Conservation (phyloP, 2,113 vertebrate genomes). For the Callipepla squamata region DNA sequence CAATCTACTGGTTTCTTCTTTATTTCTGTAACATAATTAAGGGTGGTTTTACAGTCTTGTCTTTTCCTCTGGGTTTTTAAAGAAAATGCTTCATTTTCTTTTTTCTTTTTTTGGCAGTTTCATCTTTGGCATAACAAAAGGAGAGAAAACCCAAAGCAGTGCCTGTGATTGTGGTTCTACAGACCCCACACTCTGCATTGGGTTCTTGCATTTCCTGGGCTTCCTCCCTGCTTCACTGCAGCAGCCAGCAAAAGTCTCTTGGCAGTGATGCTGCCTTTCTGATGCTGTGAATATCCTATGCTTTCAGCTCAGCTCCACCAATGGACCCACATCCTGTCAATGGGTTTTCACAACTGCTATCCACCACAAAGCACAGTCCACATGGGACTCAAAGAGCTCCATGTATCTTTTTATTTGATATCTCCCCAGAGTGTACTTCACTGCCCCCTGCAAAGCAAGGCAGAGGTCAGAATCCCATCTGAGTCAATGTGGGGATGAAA, state of each 20-base stretch:
- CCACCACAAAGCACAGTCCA: background rate
- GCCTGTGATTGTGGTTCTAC: background rate
- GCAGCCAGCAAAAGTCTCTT: background rate
- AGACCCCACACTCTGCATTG: background rate
- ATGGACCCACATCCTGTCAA: background rate
- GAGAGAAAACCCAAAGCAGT: background rate
- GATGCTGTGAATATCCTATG: background rate
- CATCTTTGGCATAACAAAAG: background rate
- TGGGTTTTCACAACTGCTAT: background rate
- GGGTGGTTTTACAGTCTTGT: background rate
- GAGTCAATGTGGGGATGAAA: background rate
- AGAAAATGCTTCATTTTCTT: background rate
- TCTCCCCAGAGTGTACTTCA: background rate
- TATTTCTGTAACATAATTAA: background rate
- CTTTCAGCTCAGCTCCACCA: background rate
- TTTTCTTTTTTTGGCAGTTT: background rate
- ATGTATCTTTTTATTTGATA: background rate
- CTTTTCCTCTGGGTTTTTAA: background rate
- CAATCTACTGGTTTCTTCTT: background rate
- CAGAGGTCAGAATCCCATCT: background rate
- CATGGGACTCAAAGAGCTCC: background rate
- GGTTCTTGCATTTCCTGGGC: background rate
- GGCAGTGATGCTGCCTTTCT: fast-evolving
- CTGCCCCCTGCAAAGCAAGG: background rate
- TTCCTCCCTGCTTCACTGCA: background rate